Percentiles rank a stretch among this genome's conserved stretches.
These are phyloP conservation scores for Neoascia interrupta DNA, from an alignment of 2,888 invertebrate species.

Conservation along the genomic window DNA sequence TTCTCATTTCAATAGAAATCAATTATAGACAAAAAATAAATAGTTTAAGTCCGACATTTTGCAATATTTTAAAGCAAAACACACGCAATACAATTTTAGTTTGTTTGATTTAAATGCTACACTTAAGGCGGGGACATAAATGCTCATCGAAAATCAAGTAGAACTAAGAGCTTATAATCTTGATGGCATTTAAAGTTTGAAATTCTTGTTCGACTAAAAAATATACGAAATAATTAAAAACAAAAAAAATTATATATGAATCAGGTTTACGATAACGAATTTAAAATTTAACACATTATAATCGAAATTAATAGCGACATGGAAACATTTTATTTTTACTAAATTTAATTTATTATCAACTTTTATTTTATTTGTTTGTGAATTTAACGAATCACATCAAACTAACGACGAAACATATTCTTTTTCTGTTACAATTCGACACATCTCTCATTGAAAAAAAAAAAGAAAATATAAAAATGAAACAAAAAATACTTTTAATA, in stretches of 20 bases:
- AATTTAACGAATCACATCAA: conserved; percentile 46
- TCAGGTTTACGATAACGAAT: conserved; percentile 66
- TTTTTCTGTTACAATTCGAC: conserved; percentile 29
- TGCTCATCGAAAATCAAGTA: conserved; percentile 47
- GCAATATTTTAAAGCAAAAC: conserved; percentile 4
- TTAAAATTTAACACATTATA: conserved; percentile 32
- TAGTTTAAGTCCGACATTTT: conserved; percentile 55
- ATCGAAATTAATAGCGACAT: conserved; percentile 62
- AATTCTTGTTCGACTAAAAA: conserved; percentile 29
- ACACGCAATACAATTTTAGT: conserved; percentile 1
- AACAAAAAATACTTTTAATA: conserved; percentile 15
- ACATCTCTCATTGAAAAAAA: conserved; percentile 39
- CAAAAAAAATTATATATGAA: neutral
- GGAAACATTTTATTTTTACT: conserved; percentile 40
- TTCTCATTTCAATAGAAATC: conserved; percentile 79
- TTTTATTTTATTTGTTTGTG: conserved; percentile 20
- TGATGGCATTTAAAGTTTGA: conserved; percentile 56
- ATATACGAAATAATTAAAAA: neutral
- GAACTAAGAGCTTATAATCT: conserved; percentile 31
- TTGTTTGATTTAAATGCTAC: conserved; percentile 6
- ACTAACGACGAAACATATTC: conserved; percentile 50
- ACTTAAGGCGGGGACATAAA: conserved; percentile 33
- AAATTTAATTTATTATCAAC: conserved; percentile 8
- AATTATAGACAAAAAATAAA: conserved; percentile 75
- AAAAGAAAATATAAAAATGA: conserved; percentile 22